phyloP scores from a whole-genome alignment of 2,888 invertebrate genomes.

The Gryllus longicercus region DNA sequence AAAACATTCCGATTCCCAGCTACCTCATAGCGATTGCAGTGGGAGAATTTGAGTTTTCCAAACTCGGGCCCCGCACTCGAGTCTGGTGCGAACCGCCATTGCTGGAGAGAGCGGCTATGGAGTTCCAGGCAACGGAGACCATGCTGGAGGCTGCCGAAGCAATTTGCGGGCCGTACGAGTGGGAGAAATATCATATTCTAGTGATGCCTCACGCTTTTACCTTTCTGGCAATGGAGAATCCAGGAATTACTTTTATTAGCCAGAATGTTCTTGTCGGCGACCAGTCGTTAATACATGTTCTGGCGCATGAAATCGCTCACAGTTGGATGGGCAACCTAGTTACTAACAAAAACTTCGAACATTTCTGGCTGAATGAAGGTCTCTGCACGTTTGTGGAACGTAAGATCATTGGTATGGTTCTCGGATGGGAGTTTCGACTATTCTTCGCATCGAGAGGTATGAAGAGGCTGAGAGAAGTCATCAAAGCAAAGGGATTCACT shows the following conservation, averaged over 20 bases:
- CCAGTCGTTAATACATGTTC: not conserved
- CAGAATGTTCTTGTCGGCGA: not conserved
- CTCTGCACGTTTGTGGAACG: not conserved
- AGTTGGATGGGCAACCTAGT: not conserved
- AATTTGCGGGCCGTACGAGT: not conserved
- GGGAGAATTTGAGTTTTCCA: not conserved
- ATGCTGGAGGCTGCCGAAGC: not conserved
- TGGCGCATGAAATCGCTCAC: not conserved
- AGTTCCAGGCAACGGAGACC: not conserved
- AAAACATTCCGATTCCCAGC: not conserved
- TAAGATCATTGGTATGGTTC: not conserved
- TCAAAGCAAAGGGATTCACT: not conserved
- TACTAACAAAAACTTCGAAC: not conserved
- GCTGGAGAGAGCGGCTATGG: not conserved
- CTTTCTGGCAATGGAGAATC: not conserved
- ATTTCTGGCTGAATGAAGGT: constrained; percentile 3
- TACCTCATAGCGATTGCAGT: not conserved
- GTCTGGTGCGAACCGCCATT: not conserved
- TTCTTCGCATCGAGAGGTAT: not conserved
- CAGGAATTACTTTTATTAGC: not conserved
- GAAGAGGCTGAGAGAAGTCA: not conserved
- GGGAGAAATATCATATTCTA: not conserved
- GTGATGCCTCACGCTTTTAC: not conserved
- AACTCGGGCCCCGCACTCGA: not conserved
- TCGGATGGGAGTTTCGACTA: not conserved